phyloP scores from a whole-genome alignment of 2,797 vertebrate species.

The Bovichtus variegatus region DNA sequence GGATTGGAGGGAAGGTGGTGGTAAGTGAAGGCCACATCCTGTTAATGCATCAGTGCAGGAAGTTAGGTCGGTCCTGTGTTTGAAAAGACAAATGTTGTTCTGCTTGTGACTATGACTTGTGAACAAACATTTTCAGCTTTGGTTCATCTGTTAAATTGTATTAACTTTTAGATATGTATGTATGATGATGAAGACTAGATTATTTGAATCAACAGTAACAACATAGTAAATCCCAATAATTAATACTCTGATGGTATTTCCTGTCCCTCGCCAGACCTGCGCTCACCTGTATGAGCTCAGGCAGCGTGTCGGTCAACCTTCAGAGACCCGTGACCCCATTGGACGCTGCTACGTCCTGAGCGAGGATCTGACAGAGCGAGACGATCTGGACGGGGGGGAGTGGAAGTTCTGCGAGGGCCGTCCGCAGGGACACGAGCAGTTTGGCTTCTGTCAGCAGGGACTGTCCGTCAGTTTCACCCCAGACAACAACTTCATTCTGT shows the following conservation, averaged over 20 bases:
- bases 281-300: slow-evolving; percentile 94
- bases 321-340: slow-evolving; percentile 93
- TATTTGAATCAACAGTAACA: not conserved
- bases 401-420: slow-evolving; percentile 98
- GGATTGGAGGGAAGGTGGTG: slow-evolving; percentile 94
- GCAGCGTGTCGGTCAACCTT: slow-evolving; percentile 88
- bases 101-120: not conserved
- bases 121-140: not conserved
- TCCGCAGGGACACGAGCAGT: slow-evolving; percentile 93
- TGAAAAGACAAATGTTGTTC: not conserved
- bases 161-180: not conserved
- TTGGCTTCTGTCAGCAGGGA: slow-evolving; percentile 97
- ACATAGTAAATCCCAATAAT: not conserved
- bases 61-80: not conserved
- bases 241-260: not conserved
- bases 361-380: slow-evolving; percentile 89
- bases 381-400: slow-evolving; percentile 93
- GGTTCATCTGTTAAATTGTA: not conserved
- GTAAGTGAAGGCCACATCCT: slow-evolving; percentile 79
- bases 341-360: slow-evolving; percentile 96
- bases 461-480: slow-evolving; percentile 93
- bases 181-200: not conserved
- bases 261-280: slow-evolving; percentile 85
- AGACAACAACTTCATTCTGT: slow-evolving; percentile 93
- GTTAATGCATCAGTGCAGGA: slow-evolving; percentile 9